Evolutionary conservation across 64 coral and sea anemone genomes (phyloP), one percentile per base, ranked within the genome.

Genomic region (Trachythela sp.): DNA sequence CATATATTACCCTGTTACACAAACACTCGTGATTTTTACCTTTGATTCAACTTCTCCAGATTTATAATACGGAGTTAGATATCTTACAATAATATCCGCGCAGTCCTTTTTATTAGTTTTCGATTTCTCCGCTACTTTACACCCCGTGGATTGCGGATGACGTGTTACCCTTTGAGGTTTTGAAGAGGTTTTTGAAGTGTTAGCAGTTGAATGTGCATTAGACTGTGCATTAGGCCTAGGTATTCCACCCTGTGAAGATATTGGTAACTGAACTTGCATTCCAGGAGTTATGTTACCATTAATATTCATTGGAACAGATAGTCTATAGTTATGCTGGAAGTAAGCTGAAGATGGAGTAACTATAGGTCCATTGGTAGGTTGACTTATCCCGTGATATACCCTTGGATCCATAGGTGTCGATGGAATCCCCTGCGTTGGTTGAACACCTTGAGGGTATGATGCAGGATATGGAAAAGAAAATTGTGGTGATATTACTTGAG

Each of bases 21-120:
- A n/a, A n/a, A n/a, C n/a, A n/a, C n/a, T n/a, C n/a, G n/a, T 9
- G 20, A 5, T 80, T 13, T 1, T 29, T 37, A 80, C 75, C 75
- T 80, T 80, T 80, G 75, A 80, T 22, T 80, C 33, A 29, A 80
- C 75, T 35, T 37, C 31, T 80, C 75, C 75, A 39, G 75, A 80
- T 39, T 80, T 80, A 80, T 80, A 80, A 18, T 80, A 80, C 8
- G 75, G 75, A 22, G 75, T 37, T 37, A 80, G 75, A 80, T 80
- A 80, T 14, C 9, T 13, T 15, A 80, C 75, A 80, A 80, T 80
- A 9, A 80, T 35, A 80, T 80, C 32, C 35, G 75, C 75, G 35
- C 75, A 80, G 31, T 39, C 75, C 33, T 80, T 80, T 35, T 80
- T 80, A 30, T 34, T 35, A 39, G 2, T 68, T 68, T 22, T 68